A percentile compares a stretch with the other conserved stretches of the same genome.
Conservation (phyloP, 2,113 vertebrate species). For the Pedionomus torquatus region DNA sequence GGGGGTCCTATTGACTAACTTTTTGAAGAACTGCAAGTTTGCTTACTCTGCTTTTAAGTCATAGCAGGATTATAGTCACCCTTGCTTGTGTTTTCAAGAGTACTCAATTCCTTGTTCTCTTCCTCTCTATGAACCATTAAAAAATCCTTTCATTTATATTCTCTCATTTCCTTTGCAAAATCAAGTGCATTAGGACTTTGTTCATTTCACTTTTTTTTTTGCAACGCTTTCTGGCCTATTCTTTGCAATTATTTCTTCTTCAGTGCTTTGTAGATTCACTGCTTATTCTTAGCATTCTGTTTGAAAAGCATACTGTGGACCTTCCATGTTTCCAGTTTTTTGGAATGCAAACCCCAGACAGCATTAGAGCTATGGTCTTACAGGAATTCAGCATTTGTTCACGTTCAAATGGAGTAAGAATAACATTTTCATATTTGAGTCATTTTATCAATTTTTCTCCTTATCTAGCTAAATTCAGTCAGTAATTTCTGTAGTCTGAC, state of each 20-base stretch:
- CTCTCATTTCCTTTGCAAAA: neutral
- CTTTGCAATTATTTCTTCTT: neutral
- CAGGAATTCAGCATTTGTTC: neutral
- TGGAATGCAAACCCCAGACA: neutral
- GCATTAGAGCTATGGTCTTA: neutral
- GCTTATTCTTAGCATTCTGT: neutral
- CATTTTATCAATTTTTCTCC: neutral
- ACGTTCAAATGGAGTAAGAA: neutral
- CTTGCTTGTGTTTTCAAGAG: neutral
- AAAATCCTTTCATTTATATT: neutral
- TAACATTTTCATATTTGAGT: neutral
- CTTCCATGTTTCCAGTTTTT: neutral
- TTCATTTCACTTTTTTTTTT: neutral
- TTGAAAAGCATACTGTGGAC: neutral
- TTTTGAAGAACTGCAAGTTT: neutral
- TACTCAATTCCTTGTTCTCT: neutral
- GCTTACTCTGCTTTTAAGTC: neutral
- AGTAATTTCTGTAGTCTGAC: neutral
- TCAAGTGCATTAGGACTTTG: neutral
- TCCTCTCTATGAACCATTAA: neutral
- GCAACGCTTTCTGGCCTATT: neutral
- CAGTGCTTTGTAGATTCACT: neutral
- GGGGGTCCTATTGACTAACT: neutral
- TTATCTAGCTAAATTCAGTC: neutral
- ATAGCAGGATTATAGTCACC: neutral